phyloP scores from a whole-genome alignment of 2,113 vertebrate genomes.

The Colaptes auratus region DNA sequence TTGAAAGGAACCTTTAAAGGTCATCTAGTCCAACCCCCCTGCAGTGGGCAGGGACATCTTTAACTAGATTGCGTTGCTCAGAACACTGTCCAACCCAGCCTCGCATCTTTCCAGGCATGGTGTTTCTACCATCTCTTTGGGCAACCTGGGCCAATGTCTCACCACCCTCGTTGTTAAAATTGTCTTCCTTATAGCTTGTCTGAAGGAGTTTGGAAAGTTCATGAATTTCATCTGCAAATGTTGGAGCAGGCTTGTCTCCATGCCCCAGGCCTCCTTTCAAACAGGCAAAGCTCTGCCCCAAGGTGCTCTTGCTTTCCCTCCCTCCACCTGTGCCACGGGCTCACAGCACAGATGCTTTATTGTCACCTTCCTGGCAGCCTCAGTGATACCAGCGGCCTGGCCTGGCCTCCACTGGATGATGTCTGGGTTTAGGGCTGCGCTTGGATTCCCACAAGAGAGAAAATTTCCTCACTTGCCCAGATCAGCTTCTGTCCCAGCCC shows the following conservation, averaged over 20 bases:
- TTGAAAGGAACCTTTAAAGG: neutral
- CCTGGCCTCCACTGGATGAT: fast-evolving
- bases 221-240: neutral
- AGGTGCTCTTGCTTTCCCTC: fast-evolving
- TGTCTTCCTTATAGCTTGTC: neutral
- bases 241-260: neutral
- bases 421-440: neutral
- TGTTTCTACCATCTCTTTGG: neutral
- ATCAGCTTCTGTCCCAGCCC: neutral
- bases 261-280: neutral
- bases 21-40: neutral
- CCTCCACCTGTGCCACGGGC: fast-evolving
- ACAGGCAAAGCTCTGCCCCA: neutral
- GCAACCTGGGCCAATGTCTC: neutral
- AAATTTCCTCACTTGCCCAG: neutral
- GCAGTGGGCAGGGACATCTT: neutral
- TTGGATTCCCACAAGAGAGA: neutral
- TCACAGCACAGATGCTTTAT: neutral
- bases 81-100: neutral
- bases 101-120: neutral
- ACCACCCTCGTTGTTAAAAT: neutral
- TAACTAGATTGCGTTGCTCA: neutral
- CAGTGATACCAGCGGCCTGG: too few species aligned
- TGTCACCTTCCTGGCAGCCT: neutral
- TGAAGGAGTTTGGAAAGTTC: neutral